Conservation (phyloP, 2,113 vertebrate species). For the Crotalus helleri region DNA sequence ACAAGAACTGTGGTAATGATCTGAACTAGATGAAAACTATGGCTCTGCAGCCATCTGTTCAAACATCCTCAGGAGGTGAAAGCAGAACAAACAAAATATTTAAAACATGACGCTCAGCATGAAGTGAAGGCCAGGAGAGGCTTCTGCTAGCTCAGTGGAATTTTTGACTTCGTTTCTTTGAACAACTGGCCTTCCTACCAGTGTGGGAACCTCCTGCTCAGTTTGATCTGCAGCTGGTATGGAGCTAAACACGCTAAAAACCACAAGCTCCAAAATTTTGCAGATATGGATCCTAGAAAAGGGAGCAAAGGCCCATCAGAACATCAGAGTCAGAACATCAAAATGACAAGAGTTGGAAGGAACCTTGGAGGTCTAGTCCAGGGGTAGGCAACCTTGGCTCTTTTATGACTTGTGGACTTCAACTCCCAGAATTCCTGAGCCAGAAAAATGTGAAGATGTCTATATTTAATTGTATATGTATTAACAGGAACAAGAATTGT, state of each 20-base stretch:
- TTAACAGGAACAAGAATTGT: too few species aligned
- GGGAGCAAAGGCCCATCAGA: neutral
- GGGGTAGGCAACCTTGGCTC: too few species aligned
- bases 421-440: too few species aligned
- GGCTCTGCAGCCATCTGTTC: neutral
- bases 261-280: neutral
- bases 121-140: neutral
- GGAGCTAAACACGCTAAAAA: neutral
- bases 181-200: neutral
- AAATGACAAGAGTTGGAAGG: neutral
- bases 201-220: neutral
- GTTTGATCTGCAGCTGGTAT: slow-evolving; percentile 3
- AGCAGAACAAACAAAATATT: neutral
- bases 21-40: neutral
- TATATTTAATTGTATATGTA: too few species aligned
- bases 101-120: neutral
- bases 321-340: neutral
- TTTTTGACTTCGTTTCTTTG: neutral
- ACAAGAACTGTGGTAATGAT: neutral
- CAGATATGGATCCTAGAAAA: neutral
- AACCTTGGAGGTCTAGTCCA: neutral
- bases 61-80: slow-evolving; percentile 1
- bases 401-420: too few species aligned
- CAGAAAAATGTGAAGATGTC: too few species aligned
- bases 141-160: neutral